phyloP scores from a whole-genome alignment of 2,888 invertebrate species.

The Epirrhoe alternata region DNA sequence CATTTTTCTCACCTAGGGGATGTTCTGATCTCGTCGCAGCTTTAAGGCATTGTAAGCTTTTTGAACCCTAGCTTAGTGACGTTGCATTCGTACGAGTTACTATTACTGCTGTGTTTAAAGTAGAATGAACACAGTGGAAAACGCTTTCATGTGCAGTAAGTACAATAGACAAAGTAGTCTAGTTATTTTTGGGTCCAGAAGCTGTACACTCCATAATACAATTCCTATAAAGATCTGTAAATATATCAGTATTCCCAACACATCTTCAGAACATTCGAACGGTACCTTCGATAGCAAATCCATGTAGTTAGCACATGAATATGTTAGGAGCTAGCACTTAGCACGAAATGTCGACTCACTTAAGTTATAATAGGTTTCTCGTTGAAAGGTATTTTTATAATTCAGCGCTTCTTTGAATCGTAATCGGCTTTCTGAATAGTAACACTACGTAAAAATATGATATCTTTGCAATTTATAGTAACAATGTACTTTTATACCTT shows the following conservation, averaged over 20 bases:
- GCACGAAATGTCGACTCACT: slow-evolving; percentile 33
- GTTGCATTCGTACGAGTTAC: too few species aligned
- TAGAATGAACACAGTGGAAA: too few species aligned
- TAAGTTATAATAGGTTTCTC: slow-evolving; percentile 34
- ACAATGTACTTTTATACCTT: not conserved
- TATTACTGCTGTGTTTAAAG: too few species aligned
- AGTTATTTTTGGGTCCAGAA: not conserved
- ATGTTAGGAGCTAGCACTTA: slow-evolving; percentile 33
- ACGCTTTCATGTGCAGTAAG: not conserved
- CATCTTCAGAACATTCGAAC: slow-evolving; percentile 28
- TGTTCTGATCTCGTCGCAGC: not conserved
- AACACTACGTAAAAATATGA: not conserved
- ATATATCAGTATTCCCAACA: slow-evolving; percentile 34
- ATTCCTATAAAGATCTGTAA: slow-evolving; percentile 17
- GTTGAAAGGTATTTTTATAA: slow-evolving; percentile 21
- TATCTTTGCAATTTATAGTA: not conserved
- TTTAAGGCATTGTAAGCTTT: too few species aligned
- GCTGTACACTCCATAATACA: not conserved
- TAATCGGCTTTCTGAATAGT: not conserved
- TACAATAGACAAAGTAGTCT: not conserved
- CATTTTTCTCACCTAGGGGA: not conserved
- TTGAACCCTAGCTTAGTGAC: too few species aligned
- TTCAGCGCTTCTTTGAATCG: not conserved
- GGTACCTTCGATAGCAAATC: slow-evolving; percentile 34
- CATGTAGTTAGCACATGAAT: slow-evolving; percentile 31